phyloP scores from a whole-genome alignment of 2,113 vertebrate species.

The Leiothrix lutea region DNA sequence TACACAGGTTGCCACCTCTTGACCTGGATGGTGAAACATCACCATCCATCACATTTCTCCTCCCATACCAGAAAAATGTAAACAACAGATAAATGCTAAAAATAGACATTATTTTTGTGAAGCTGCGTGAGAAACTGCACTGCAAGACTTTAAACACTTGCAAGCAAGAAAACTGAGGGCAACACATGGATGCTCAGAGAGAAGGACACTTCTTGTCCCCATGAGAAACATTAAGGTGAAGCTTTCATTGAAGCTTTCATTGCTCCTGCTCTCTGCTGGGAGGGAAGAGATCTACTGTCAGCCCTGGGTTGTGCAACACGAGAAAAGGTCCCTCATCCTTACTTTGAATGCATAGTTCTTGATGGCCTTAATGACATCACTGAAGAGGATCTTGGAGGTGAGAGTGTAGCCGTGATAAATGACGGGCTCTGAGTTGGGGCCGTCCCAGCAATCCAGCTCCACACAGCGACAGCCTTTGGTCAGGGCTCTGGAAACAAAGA shows the following conservation, averaged over 20 bases:
- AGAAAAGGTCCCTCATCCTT: background rate
- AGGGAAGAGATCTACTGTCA: background rate
- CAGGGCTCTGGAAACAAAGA: slow-evolving; percentile 80
- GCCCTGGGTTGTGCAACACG: background rate
- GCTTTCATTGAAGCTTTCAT: background rate
- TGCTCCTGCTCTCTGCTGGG: background rate
- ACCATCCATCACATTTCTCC: too few relatives aligned
- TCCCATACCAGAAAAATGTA: too few relatives aligned
- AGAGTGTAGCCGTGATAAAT: slow-evolving; percentile 96
- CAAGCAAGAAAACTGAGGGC: too few relatives aligned
- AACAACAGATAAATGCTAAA: too few relatives aligned
- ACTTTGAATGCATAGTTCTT: slow-evolving; percentile 95
- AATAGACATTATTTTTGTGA: too few relatives aligned
- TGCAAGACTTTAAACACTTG: too few relatives aligned
- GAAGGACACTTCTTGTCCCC: background rate
- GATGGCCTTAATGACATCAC: slow-evolving; percentile 88
- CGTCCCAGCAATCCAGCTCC: slow-evolving; percentile 96
- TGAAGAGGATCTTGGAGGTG: slow-evolving; percentile 95
- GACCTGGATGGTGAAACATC: too few relatives aligned
- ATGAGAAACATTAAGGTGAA: background rate
- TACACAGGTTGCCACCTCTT: too few relatives aligned
- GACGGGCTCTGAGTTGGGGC: slow-evolving; percentile 85
- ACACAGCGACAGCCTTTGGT: slow-evolving; percentile 94
- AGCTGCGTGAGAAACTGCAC: too few relatives aligned
- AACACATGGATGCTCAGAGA: background rate